A percentile compares a stretch with the other conserved stretches of the same genome.
These are phyloP conservation scores for Heliconius aoede DNA, from an alignment of 2,888 invertebrate genomes.

Conservation along the genomic window DNA sequence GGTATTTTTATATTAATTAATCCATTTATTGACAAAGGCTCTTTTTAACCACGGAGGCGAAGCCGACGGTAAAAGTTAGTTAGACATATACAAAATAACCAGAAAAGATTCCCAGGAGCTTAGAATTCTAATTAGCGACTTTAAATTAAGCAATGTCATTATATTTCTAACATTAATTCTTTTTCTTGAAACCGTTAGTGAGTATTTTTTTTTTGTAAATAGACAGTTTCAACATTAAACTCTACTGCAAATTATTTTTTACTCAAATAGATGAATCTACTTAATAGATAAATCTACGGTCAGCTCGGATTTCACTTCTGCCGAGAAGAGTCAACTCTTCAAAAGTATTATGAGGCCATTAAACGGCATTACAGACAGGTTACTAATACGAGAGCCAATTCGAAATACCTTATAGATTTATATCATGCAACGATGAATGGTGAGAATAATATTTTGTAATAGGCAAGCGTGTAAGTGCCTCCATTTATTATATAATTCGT, in stretches of 20 bases:
- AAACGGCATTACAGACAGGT: conserved; percentile 14
- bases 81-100: too few species aligned
- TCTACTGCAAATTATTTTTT: background rate
- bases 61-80: too few species aligned
- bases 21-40: too few species aligned
- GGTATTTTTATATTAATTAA: too few species aligned
- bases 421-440: conserved; percentile 21
- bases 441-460: conserved; percentile 41
- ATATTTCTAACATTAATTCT: conserved; percentile 3
- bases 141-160: conserved; percentile 1
- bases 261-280: background rate
- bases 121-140: conserved; percentile 9
- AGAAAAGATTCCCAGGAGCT: conserved; percentile 16
- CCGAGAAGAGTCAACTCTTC: background rate
- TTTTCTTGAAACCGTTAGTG: conserved; percentile 11
- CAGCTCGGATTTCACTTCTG: too few species aligned
- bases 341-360: background rate
- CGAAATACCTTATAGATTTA: conserved; percentile 9
- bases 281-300: too few species aligned
- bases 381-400: conserved; percentile 1
- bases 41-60: too few species aligned
- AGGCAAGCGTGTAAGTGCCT: conserved; percentile 6
- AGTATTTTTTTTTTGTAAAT: background rate
- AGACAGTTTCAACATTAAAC: conserved; percentile 1
- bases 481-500: conserved; percentile 31